Conservation (phyloP, 2,113 vertebrate genomes). For the Sitta europaea region DNA sequence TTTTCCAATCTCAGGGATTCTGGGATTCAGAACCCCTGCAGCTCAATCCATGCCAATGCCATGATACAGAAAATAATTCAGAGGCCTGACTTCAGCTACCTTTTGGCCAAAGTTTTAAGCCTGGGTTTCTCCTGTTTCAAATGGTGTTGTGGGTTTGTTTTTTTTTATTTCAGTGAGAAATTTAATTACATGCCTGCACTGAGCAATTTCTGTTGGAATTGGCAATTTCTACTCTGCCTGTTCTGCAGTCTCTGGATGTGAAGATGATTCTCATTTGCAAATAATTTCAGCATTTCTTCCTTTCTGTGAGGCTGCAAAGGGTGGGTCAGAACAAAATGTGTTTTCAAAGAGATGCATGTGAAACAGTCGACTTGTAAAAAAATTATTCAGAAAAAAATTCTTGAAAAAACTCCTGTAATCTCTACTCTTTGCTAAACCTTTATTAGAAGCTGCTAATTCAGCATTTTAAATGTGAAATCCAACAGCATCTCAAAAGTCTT, state of each 20-base stretch:
- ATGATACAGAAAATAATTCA: background rate
- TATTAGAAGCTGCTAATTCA: background rate
- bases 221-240: background rate
- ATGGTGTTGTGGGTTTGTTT: background rate
- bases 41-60: background rate
- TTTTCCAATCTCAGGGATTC: too few relatives aligned
- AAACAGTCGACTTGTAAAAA: background rate
- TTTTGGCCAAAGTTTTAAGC: background rate
- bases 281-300: background rate
- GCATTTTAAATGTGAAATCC: background rate
- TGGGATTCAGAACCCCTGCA: background rate
- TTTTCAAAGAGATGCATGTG: background rate
- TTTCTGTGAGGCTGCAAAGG: background rate
- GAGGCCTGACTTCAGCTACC: background rate
- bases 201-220: constrained; percentile 19
- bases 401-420: background rate
- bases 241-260: background rate
- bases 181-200: background rate
- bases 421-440: background rate
- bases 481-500: background rate
- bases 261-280: constrained; percentile 16
- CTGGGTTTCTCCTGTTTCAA: background rate
- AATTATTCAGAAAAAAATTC: background rate
- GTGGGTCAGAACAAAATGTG: constrained; percentile 2
- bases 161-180: background rate